These are phyloP conservation scores for Lingula anatina DNA, from an alignment of 2,888 invertebrate species.

Conservation along the genomic window DNA sequence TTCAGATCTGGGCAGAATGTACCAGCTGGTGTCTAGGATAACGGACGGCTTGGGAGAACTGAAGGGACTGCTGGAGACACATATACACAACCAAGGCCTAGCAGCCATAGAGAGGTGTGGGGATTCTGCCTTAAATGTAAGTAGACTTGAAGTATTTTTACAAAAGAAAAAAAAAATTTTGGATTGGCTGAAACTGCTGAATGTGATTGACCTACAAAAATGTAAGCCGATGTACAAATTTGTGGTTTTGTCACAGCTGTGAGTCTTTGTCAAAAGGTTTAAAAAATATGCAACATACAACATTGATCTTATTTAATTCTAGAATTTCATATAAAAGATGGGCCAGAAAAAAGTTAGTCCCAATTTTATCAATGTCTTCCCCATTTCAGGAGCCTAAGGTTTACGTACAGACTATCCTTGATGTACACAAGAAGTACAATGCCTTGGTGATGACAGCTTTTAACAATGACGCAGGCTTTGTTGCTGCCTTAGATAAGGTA, in stretches of 20 bases:
- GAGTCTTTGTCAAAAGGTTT: too few relatives aligned
- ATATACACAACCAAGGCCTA: slow-evolving; percentile 73
- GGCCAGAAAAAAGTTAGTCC: too few relatives aligned
- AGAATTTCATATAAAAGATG: too few relatives aligned
- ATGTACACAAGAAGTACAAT: slow-evolving; percentile 96
- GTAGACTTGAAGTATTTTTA: too few relatives aligned
- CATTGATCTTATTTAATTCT: too few relatives aligned
- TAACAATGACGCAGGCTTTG: slow-evolving; percentile 95
- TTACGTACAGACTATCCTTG: slow-evolving; percentile 93
- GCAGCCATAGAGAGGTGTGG: slow-evolving; percentile 92
- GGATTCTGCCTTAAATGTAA: slow-evolving; percentile 80
- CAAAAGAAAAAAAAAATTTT: too few relatives aligned
- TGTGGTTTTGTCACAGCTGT: too few relatives aligned
- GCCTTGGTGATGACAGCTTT: slow-evolving; percentile 90
- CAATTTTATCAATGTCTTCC: slow-evolving; percentile 3
- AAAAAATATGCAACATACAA: too few relatives aligned
- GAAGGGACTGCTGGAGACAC: slow-evolving; percentile 80
- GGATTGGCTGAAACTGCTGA: too few relatives aligned
- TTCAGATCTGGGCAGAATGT: slow-evolving; percentile 89
- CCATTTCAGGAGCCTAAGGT: slow-evolving; percentile 84
- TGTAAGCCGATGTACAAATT: too few relatives aligned
- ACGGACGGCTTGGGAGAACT: slow-evolving; percentile 83
- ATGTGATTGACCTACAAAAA: too few relatives aligned
- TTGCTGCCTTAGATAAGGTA: slow-evolving; percentile 88
- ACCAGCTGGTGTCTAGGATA: slow-evolving; percentile 84